Conservation (phyloP, 2,888 invertebrate genomes). For the Hydrotaea cyrtoneurina region DNA sequence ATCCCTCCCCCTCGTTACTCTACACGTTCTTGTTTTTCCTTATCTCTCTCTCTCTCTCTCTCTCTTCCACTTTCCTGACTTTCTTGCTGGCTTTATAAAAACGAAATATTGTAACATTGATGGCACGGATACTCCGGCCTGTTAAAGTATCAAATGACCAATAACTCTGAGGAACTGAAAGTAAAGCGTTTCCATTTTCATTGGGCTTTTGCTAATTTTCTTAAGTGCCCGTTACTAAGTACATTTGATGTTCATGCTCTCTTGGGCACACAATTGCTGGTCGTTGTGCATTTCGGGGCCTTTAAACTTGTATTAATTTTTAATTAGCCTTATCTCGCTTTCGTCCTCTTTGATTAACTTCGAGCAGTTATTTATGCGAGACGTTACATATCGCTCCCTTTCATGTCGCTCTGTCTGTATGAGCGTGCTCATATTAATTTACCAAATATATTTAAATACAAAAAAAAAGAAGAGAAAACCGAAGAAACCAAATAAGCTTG, state of each 20-base stretch:
- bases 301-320: conserved; percentile 22
- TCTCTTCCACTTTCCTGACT: neutral
- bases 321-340: conserved; percentile 1
- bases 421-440: no score
- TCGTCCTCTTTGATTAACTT: conserved; percentile 26
- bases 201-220: neutral
- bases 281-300: neutral
- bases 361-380: conserved; percentile 39
- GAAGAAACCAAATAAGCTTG: no score
- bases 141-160: neutral
- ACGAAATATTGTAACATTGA: neutral
- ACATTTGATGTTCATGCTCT: neutral
- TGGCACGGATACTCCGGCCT: neutral
- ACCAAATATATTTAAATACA: no score
- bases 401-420: no score
- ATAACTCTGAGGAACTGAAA: neutral
- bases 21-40: no score
- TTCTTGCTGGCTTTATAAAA: neutral
- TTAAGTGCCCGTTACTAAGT: conserved; percentile 13
- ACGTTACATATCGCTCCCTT: no score
- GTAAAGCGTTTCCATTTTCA: neutral
- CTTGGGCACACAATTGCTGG: neutral
- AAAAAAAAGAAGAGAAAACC: no score
- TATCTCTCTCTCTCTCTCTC: neutral
- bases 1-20: neutral